phyloP scores from a whole-genome alignment of 2,797 vertebrate species.

The Yasuhikotakia modesta region DNA sequence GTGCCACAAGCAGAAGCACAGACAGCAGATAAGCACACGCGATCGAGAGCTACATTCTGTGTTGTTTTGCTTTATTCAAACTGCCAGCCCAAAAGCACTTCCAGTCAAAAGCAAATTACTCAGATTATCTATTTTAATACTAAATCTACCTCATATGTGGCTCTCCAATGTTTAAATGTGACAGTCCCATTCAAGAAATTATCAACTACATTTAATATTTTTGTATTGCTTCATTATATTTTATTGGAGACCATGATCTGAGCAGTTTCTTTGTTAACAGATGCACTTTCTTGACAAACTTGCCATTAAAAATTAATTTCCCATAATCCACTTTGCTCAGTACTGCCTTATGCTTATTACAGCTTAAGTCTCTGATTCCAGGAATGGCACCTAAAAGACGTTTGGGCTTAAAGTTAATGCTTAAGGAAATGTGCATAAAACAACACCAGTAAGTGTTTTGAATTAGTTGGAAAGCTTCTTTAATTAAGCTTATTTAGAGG shows the following conservation, averaged over 20 bases:
- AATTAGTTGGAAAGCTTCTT: not conserved
- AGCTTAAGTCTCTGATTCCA: not conserved
- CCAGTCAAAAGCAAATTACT: not conserved
- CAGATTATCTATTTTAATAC: not conserved
- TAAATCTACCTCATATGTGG: too few species aligned
- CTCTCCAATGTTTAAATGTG: too few species aligned
- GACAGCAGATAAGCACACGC: not conserved
- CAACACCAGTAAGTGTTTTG: conserved; percentile 16
- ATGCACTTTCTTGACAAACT: not conserved
- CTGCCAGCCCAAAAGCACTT: not conserved
- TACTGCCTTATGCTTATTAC: not conserved
- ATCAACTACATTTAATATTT: not conserved
- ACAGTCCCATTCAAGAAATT: too few species aligned
- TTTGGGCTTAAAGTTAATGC: not conserved
- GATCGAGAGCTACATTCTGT: not conserved
- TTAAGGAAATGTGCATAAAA: conserved; percentile 13
- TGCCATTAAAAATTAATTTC: not conserved
- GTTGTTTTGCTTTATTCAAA: not conserved
- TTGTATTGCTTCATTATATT: not conserved
- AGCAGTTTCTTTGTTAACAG: not conserved
- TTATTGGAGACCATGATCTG: not conserved
- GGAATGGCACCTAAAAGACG: not conserved
- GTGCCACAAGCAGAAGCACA: not conserved
- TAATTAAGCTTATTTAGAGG: conserved; percentile 19
- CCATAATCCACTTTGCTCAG: not conserved